Evolutionary conservation across 1,140 invertebrate genomes (phyloP), one percentile per base, ranked within the genome.

Genomic region (Heliconius nattereri): DNA sequence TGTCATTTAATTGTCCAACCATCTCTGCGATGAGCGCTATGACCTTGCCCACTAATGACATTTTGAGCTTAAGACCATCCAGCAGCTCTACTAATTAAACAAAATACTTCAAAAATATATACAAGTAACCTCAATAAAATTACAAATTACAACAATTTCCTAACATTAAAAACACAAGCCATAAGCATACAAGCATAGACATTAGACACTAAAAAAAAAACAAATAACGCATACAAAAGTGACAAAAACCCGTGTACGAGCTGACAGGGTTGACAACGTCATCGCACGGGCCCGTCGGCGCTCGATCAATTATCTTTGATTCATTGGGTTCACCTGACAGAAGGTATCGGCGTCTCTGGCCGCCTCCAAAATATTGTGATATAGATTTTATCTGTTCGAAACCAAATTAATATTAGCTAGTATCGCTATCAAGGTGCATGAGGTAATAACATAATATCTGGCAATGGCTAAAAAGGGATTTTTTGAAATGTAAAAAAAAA

Each of bases 251-350:
- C 85, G 85, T 88, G 87, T 89, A 86, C 79, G 76, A 83, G 84
- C 84, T 87, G 86, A 89, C 85, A 87, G 85, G 78, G 79, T 75
- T 86, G 85, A 87, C 86, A 87, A 86, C 81, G 87, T 89, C 87
- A 87, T 87, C 85, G 87, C 87, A 80, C 85, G 83, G 83, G 82
- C 86, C 83, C 71, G 82, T 83, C 83, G 84, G 85, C 82, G 87
- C 82, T 85, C 87, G 81, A 89, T 89, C 87, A 89, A 89, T 89
- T 89, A 89, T 89, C 81, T 89, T 89, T 89, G 87, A 89, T 89
- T 87, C 87, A 89, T 89, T 87, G 87, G 87, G 83, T 89, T 83
- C 87, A 87, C 85, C 83, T 87, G 87, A 89, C 87, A 89, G 85
- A 89, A 85, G 86, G 82, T 86, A 87, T 89, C 84, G 84, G 52